Conservation (phyloP, 2,888 invertebrate species). For the Acanthosepion pharaonis region DNA sequence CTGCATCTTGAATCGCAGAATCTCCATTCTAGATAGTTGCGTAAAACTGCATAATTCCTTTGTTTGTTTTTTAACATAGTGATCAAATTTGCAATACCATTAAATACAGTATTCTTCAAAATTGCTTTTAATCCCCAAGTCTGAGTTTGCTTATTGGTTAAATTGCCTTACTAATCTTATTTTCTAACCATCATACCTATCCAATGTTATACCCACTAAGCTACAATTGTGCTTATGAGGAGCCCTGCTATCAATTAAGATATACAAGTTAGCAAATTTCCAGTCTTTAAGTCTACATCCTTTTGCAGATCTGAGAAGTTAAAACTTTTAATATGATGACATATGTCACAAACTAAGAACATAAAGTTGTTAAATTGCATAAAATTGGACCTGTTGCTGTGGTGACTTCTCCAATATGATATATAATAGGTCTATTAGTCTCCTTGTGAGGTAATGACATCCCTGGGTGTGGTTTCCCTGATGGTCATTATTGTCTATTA, state of each 20-base stretch:
- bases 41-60: too few species aligned
- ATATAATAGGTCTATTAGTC: neutral
- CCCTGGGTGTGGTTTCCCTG: neutral
- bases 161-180: too few species aligned
- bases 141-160: too few species aligned
- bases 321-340: neutral
- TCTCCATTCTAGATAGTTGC: too few species aligned
- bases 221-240: neutral
- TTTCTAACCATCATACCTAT: too few species aligned
- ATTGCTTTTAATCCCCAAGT: too few species aligned
- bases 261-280: neutral
- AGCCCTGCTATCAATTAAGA: neutral
- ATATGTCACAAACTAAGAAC: neutral
- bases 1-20: too few species aligned
- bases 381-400: neutral
- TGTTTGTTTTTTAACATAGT: too few species aligned
- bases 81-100: too few species aligned
- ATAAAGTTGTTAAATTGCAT: neutral
- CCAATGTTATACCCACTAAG: neutral
- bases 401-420: neutral
- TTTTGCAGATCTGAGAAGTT: neutral
- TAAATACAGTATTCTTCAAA: too few species aligned
- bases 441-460: neutral
- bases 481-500: neutral
- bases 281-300: neutral